Evolutionary conservation across 1,140 invertebrate species (phyloP), one percentile per base, ranked within the genome.

Genomic region (Anastatus disparis): DNA sequence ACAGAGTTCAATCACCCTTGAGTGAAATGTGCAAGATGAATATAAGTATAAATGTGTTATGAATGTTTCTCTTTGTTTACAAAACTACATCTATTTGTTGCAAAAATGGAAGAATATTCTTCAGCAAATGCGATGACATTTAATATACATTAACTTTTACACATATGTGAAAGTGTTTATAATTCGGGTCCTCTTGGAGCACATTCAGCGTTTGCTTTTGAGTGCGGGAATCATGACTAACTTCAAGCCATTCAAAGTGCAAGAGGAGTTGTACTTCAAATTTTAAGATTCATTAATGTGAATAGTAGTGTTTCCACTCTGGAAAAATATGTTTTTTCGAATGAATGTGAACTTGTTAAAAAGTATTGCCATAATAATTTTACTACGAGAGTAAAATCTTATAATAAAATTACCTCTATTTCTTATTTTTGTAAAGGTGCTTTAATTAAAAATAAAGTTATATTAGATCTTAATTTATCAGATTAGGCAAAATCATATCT

Each of bases 1-100:
- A n/a, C n/a, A n/a, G n/a, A n/a, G n/a, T n/a, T n/a, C n/a, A n/a
- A n/a, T n/a, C n/a, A n/a, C n/a, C n/a, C n/a, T n/a, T n/a, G n/a
- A n/a, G n/a, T n/a, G n/a, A n/a, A n/a, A n/a, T n/a, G n/a, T n/a
- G n/a, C n/a, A n/a, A n/a, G n/a, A n/a, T n/a, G n/a, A n/a, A n/a
- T n/a, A n/a, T n/a, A n/a, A n/a, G n/a, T n/a, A n/a, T n/a, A n/a
- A n/a, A n/a, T n/a, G n/a, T n/a, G n/a, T n/a, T n/a, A n/a, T n/a
- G n/a, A n/a, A n/a, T n/a, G n/a, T n/a, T n/a, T n/a, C n/a, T n/a
- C n/a, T n/a, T n/a, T n/a, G n/a, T n/a, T n/a, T n/a, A n/a, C n/a
- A n/a, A n/a, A n/a, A n/a, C n/a, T n/a, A n/a, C n/a, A n/a, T n/a
- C 22, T 9, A 24, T 66, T 66, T 66, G 63, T 53, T 3, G 9